Conservation (phyloP, 2,113 vertebrate genomes). For the Motacilla alba region DNA sequence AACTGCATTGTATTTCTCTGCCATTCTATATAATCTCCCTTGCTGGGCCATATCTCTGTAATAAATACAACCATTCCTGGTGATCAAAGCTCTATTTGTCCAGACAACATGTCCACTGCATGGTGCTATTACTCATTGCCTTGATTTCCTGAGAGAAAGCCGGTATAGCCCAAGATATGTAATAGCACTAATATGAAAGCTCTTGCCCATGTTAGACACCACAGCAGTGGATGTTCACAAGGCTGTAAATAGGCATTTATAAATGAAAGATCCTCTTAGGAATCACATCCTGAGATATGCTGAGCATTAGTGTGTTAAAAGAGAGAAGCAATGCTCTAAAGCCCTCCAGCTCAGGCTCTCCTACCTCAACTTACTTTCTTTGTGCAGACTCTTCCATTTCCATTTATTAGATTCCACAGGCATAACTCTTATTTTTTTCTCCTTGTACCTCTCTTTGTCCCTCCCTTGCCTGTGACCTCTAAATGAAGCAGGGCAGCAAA, state of each 20-base stretch:
- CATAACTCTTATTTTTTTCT: background rate
- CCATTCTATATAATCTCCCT: background rate
- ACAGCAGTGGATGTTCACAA: background rate
- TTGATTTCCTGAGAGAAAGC: background rate
- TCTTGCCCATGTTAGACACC: accelerated
- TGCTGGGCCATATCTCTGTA: slow-evolving; percentile 11
- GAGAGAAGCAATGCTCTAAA: slow-evolving; percentile 12
- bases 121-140: background rate
- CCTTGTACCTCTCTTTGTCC: background rate
- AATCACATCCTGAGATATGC: background rate
- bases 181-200: background rate
- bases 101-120: background rate
- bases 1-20: background rate
- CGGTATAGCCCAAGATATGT: background rate
- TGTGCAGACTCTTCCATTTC: background rate
- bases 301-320: background rate
- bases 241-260: background rate
- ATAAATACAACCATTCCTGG: background rate
- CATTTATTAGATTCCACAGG: background rate
- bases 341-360: background rate
- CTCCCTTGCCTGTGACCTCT: background rate
- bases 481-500: slow-evolving; percentile 60
- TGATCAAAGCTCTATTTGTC: background rate
- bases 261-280: background rate
- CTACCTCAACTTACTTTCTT: background rate